Evolutionary conservation across 1,140 invertebrate species (phyloP).

Genomic region (Chironomus tepperi): DNA sequence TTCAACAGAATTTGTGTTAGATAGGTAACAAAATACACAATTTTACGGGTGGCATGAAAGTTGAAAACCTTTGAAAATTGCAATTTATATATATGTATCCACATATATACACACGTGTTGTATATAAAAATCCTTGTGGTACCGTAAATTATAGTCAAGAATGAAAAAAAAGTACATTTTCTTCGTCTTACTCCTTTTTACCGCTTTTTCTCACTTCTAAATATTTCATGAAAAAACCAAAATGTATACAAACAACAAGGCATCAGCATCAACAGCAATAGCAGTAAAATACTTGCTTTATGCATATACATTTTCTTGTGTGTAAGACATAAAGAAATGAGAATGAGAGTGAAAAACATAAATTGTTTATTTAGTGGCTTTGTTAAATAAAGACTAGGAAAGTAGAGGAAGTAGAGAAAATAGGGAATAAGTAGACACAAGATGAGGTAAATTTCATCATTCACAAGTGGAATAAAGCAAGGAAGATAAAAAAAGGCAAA

Average conservation of each 20-base stretch:
- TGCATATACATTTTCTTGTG: not conserved
- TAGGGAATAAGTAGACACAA: not conserved
- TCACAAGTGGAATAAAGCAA: not conserved
- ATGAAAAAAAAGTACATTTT: not conserved
- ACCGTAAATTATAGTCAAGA: not conserved
- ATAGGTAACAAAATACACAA: too few relatives aligned
- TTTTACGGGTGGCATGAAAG: too few relatives aligned
- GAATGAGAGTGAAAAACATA: not conserved
- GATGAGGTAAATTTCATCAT: not conserved
- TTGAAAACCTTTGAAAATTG: too few relatives aligned
- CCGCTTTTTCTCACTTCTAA: not conserved
- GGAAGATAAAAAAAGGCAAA: not conserved
- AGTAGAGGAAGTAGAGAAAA: too few relatives aligned
- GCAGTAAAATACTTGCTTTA: too few relatives aligned
- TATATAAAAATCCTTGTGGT: constrained; percentile 18
- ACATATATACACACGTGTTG: too few relatives aligned
- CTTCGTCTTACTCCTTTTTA: not conserved
- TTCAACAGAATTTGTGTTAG: too few relatives aligned
- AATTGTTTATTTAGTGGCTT: constrained; percentile 23
- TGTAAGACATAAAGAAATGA: not conserved
- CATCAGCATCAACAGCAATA: too few relatives aligned
- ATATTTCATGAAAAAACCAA: constrained; percentile 17
- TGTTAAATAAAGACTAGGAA: not conserved
- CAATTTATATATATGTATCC: too few relatives aligned
- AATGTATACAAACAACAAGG: not conserved